phyloP scores from a whole-genome alignment of 2,113 vertebrate genomes.

The Petaurus breviceps region DNA sequence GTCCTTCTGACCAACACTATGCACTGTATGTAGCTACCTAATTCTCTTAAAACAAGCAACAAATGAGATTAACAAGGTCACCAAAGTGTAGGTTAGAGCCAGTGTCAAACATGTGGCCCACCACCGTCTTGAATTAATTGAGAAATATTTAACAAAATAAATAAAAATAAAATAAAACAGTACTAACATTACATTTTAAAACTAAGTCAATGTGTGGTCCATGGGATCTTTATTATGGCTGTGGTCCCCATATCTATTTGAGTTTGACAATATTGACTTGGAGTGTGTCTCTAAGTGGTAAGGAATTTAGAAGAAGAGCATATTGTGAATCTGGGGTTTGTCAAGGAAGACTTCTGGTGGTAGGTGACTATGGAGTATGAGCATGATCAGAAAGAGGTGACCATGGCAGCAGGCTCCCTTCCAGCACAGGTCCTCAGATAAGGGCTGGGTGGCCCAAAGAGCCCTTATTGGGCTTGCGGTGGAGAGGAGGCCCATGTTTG shows the following conservation, averaged over 20 bases:
- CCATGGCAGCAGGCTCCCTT: background rate
- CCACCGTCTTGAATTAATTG: background rate
- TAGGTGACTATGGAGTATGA: background rate
- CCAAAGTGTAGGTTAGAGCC: background rate
- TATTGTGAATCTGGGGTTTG: background rate
- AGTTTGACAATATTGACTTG: background rate
- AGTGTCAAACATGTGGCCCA: background rate
- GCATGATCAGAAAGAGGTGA: background rate
- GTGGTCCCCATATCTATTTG: background rate
- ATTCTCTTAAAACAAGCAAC: background rate
- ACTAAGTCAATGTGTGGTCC: background rate
- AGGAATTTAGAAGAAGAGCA: background rate
- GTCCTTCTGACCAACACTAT: background rate
- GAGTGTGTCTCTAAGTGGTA: background rate
- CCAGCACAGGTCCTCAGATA: no score
- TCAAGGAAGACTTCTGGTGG: background rate
- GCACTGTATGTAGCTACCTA: background rate
- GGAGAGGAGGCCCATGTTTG: no score
- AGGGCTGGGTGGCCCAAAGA: no score
- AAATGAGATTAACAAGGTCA: background rate
- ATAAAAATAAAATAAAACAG: background rate
- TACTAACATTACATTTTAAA: background rate
- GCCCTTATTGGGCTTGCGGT: no score
- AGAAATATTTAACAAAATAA: background rate
- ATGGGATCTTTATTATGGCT: background rate